These are phyloP conservation scores for Fregata magnificens DNA, from an alignment of 2,113 vertebrate species.

Conservation along the genomic window DNA sequence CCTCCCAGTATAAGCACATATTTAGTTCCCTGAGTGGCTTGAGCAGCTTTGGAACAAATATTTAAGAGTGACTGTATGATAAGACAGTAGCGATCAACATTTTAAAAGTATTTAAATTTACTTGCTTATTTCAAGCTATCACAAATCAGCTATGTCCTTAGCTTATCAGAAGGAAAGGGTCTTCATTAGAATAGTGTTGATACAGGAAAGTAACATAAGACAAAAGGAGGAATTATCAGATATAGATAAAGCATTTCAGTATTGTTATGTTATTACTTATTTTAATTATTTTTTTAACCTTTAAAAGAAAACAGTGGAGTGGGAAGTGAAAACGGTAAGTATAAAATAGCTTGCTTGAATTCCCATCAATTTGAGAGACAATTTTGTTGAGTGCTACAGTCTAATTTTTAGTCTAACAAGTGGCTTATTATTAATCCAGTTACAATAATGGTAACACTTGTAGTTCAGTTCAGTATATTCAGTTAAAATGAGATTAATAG, in stretches of 20 bases:
- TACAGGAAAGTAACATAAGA: not conserved
- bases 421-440: not conserved
- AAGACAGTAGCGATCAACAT: not conserved
- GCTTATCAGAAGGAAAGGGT: not conserved
- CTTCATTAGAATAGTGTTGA: not conserved
- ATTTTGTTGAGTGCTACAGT: not conserved
- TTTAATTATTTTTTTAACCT: conserved; percentile 12
- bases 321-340: not conserved
- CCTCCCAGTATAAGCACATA: not conserved
- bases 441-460: not conserved
- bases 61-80: not conserved
- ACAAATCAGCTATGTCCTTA: not conserved
- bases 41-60: not conserved
- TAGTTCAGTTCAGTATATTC: not conserved
- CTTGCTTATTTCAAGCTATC: not conserved
- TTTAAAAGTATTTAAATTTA: not conserved
- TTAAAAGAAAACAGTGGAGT: not conserved
- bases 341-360: not conserved
- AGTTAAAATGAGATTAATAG: not conserved
- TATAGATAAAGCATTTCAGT: not conserved
- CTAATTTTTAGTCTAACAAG: not conserved
- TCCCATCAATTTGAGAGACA: not conserved
- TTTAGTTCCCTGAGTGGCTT: not conserved
- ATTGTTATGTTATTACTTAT: not conserved
- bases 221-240: not conserved